Base-by-base conservation (phyloP, 2,113 vertebrate genomes). In the Acanthisitta chloris region DNA sequence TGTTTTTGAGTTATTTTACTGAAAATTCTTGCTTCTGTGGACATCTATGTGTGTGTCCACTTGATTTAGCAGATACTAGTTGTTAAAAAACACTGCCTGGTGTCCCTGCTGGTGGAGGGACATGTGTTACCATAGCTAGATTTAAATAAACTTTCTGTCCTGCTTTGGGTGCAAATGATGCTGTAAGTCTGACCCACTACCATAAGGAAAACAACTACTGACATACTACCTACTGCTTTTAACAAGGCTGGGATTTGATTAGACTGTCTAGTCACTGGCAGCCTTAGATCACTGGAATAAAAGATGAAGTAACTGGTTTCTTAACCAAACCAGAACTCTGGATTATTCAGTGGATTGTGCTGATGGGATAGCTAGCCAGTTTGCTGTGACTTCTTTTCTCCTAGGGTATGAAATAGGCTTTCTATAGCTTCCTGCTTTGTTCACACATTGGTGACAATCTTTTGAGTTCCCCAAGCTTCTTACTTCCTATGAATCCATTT, bases 281-380 rank as follows among this genome's bases (percentile, higher is more conserved):
- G 72, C 71, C 71, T 86, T 78, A 86, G 71, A 69, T 80, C 10
- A 20, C 33, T 78, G 71, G 80, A 92, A 92, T 93, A 81, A 94
- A 93, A 95, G 86, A 84, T 89, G 88, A 86, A 95, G 76, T 86
- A 94, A 88, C 88, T 49, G 34, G 54, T 96, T 95, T 70, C 80
- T 90, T 88, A 94, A 90, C 88, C 92, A 93, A 83, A 92, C 85
- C 88, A 94, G 88, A 62, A 7, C 6, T 85, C 40, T 66, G 86
- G 82, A 29, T 92, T 58, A 49, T 61, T 82, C 42, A 42, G 58
- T 33, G 64, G 25, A 58, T 78, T 92, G 86, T 71, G 55, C 81
- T 89, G 83, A 17, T 81, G 2, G 45, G 14, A 10, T 86, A 76
- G 86, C 71, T 57, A 14, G 74, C 71, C 62, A 52, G 52, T 80